Conservation (phyloP, 2,113 vertebrate species). For the Ceyx cyanopectus region DNA sequence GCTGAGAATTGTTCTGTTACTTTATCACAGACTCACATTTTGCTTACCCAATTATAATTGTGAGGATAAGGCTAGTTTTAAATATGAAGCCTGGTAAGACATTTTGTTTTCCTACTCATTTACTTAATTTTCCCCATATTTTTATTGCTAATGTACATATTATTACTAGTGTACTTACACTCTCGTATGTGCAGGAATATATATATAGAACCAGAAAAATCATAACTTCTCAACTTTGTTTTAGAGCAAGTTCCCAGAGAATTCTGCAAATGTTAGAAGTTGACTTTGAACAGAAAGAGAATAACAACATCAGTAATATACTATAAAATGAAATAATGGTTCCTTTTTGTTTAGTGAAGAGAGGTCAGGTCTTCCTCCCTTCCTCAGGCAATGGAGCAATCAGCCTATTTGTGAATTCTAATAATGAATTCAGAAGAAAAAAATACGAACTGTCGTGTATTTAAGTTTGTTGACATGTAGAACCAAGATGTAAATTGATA, state of each 20-base stretch:
- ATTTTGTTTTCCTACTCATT: not conserved
- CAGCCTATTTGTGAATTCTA: not conserved
- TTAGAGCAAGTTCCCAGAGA: not conserved
- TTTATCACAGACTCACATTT: not conserved
- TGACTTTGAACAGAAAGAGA: not conserved
- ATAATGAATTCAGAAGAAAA: not conserved
- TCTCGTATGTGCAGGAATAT: not conserved
- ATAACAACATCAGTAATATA: not conserved
- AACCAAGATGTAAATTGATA: conserved; percentile 31
- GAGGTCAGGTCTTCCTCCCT: not conserved
- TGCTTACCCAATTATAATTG: not conserved
- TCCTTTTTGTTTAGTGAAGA: not conserved
- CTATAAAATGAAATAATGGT: not conserved
- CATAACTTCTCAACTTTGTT: not conserved
- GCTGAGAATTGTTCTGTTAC: not conserved
- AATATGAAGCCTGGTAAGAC: not conserved
- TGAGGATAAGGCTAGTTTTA: not conserved
- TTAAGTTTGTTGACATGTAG: conserved; percentile 4
- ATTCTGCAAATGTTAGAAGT: not conserved
- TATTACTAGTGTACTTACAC: fast-evolving
- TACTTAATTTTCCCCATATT: not conserved
- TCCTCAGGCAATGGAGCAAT: not conserved
- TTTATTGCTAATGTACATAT: not conserved
- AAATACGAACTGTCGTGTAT: not conserved
- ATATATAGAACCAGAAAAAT: not conserved